These are phyloP conservation scores for Eptesicus fuscus DNA, from an alignment of 2,113 vertebrate species.

Conservation along the genomic window DNA sequence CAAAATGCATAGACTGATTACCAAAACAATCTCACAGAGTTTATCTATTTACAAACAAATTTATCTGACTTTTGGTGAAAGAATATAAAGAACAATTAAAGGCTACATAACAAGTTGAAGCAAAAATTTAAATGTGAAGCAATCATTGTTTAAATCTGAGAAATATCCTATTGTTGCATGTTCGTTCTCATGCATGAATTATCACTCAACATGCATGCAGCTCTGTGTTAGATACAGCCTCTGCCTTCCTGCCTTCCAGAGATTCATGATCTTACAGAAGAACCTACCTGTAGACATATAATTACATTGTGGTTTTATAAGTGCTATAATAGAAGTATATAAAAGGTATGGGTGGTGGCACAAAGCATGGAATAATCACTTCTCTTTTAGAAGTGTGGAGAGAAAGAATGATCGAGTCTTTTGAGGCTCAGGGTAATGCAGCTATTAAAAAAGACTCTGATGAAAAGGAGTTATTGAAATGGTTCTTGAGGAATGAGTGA, in stretches of 20 bases:
- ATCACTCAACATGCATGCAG: not conserved
- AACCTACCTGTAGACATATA: not conserved
- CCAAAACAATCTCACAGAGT: not conserved
- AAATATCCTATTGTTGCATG: not conserved
- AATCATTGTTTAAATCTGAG: not conserved
- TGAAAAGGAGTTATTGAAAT: not conserved
- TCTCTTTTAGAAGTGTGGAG: not conserved
- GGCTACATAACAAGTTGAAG: not conserved
- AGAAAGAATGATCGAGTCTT: not conserved
- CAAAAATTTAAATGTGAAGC: not conserved
- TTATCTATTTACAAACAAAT: not conserved
- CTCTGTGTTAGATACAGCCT: not conserved
- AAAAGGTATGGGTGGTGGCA: not conserved
- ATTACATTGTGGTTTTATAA: not conserved
- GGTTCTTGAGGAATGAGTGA: not conserved
- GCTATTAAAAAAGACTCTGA: not conserved
- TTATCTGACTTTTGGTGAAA: not conserved
- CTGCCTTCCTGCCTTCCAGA: not conserved
- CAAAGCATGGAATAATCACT: not conserved
- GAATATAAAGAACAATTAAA: not conserved
- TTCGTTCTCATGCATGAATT: slow-evolving; percentile 8
- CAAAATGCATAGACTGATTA: not conserved
- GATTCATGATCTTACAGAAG: not conserved
- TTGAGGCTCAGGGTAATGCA: not conserved
- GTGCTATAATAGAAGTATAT: not conserved